Base-by-base conservation (phyloP, 2,888 invertebrate species). In the Chaitophorus viminalis region DNA sequence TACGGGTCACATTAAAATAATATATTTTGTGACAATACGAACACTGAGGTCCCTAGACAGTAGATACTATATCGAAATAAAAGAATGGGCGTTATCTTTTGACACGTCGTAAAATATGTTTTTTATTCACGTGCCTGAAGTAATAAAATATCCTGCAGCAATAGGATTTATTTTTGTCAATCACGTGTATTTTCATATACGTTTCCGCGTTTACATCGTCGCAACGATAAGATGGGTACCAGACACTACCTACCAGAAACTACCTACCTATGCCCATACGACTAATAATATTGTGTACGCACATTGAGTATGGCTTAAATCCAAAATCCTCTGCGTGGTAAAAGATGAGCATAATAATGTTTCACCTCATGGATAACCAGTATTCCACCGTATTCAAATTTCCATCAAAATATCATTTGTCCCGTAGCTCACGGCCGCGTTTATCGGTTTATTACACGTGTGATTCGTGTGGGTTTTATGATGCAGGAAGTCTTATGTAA, bases 281-380 rank as follows among this genome's bases (percentile, higher is more conserved):
- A 3, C 60, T 21, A 25, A 25, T 1, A 21, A 60, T 60, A 75
- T 4, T 25, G 25, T n/a, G 33, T 14, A 29, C n/a, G n/a, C n/a
- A n/a, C n/a, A n/a, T 31, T 31, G 17, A 17, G 70, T 29, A 36
- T 25, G 36, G 36, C 65, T 9, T 8, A 25, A 39, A 65, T 31
- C 60, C 60, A 54, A n/a, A 60, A 36, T 83, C 74, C n/a, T 74
- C 33, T n/a, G 54, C 54, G 36, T 36, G 31, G 54, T 14, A 3
- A 70, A 46, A 3, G 21, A 46, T 25, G 31, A 52, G 9, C 36
- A 6, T 21, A 21, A 6, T 21, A 21, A 60, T 21, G 6, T 33
- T 65, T 65, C n/a, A 68, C 52, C 31, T 82, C 85, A 68, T n/a
- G 85, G 85, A 85, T 31, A 85, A 82, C 82, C 5, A 33, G 74